Evolutionary conservation across 2,888 invertebrate species (phyloP), one percentile per base, ranked within the genome.

Genomic region (Platycnemis pennipes): DNA sequence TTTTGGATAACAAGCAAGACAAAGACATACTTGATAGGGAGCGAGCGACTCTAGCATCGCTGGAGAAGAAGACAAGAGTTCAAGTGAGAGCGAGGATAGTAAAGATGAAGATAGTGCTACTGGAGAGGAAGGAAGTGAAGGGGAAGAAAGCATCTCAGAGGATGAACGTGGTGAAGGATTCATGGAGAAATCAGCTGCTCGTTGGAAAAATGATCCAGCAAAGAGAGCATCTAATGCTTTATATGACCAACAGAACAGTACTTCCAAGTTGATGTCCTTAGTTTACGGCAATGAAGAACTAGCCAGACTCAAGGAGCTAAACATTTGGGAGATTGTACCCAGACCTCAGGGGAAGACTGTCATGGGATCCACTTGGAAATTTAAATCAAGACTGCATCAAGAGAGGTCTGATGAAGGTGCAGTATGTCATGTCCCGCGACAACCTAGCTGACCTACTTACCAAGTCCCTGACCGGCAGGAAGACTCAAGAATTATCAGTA

Each of bases 181-280:
- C 96, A 96, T 95, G 95, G 96, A 89, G 95, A 96, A 95, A 96
- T 97, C 96, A 96, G 96, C 96, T 94, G 96, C 97, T 95, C 97
- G 97, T 95, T 98, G 99, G 99, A 99, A 99, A 96, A 97, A 97
- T 94, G 98, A 99, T 96, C 96, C 99, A 95, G 97, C 98, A 3
- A 97, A 98, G 96, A 99, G 98, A 96, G 99, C 99, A 0, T 97
- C 98, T 88, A 97, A 98, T 96, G 98, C 98, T 0, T 99, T 98
- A 96, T 97, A 98, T 94, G 97, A 98, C 94, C 97, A 99, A 94
- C 98, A 98, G 95, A 97, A 97, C 94, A 97, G 97, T 63, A 98
- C 98, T 0, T 97, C 97, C 94, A 99, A 98, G 96, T 96, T 99
- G 31, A 98, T 98, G 98, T 98, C 98, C 96, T 96, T 99, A 46